phyloP scores from a whole-genome alignment of 2,888 invertebrate genomes.

The Ennomos quercinarius region DNA sequence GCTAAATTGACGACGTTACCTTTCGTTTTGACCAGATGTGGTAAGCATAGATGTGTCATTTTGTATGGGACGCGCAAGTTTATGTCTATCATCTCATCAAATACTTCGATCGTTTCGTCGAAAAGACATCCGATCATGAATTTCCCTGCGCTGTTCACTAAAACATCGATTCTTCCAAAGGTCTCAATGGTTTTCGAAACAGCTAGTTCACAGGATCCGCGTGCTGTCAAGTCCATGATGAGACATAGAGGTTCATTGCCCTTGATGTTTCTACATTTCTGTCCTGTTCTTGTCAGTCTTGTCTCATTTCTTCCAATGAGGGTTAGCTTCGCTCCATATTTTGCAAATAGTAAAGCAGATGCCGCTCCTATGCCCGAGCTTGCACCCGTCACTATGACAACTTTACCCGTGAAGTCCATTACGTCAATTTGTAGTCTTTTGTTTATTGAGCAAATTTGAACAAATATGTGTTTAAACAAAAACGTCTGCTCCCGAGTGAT shows the following conservation, averaged over 20 bases:
- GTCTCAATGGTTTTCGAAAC: no score
- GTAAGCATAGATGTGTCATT: constrained; percentile 91
- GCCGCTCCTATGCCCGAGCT: no score
- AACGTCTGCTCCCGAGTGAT: constrained; percentile 8
- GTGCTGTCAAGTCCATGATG: no score
- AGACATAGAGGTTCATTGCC: no score
- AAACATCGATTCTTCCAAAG: no score
- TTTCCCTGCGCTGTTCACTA: constrained; percentile 90
- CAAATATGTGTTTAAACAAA: background rate
- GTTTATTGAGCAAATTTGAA: constrained; percentile 13
- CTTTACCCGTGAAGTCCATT: constrained; percentile 65
- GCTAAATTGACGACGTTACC: constrained; percentile 95
- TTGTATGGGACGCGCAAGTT: constrained; percentile 91
- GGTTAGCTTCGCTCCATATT: constrained; percentile 57
- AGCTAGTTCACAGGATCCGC: no score
- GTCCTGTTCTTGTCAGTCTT: no score
- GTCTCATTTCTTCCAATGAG: constrained; percentile 40
- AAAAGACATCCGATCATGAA: constrained; percentile 89
- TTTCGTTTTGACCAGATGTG: constrained; percentile 90
- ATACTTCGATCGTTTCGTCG: constrained; percentile 91
- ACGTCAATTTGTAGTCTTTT: constrained; percentile 17
- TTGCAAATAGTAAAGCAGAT: constrained; percentile 58
- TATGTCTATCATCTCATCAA: constrained; percentile 92
- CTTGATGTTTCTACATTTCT: no score
- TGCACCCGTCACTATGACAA: constrained; percentile 66